Base-by-base conservation (phyloP, 2,888 invertebrate species). In the Limnephilus marmoratus region DNA sequence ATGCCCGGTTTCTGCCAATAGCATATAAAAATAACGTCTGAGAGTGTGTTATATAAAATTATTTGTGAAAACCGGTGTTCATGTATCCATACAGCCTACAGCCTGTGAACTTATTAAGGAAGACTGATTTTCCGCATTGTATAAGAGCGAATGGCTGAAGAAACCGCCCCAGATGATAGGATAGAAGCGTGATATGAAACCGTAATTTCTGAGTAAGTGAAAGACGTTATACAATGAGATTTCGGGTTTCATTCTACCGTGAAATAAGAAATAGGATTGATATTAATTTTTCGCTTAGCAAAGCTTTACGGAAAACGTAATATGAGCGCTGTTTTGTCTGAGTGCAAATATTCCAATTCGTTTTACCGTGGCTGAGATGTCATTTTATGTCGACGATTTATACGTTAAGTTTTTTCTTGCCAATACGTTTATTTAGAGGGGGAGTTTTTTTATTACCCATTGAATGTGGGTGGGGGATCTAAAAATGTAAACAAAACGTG, bases 181-280 rank as follows among this genome's bases (percentile, higher is more conserved):
- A 41, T 41, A 41, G 45, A 85, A 41, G 85, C 85, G 85, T 85
- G 85, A 85, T 85, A 85, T 37, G 85, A 85, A 85, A 85, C 85
- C 85, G 85, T 85, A 85, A 85, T 85, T 31, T 85, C n/a, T 15
- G 85, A 85, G 45, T 24, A 85, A 85, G 85, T 85, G 41, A 85
- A 37, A 85, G 41, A 85, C 85, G 41, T 34, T 85, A 85, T 41
- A 85, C 85, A 85, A 85, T 85, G 45, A 85, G 85, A 85, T 85
- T 85, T 85, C 37, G n/a, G 34, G 24, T 41, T 45, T 85, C 37
- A 85, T 85, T 85, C 34, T 85, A 34, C 85, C 85, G 85, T n/a
- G 85, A 31, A 41, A 85, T 34, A 85, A 85, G 85, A 85, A 45
- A 85, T 85, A 41, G 85, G 41, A 85, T 85, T 41, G 85, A 45